Conservation (phyloP, 2,797 vertebrate species). For the Kryptopterus vitreolus region DNA sequence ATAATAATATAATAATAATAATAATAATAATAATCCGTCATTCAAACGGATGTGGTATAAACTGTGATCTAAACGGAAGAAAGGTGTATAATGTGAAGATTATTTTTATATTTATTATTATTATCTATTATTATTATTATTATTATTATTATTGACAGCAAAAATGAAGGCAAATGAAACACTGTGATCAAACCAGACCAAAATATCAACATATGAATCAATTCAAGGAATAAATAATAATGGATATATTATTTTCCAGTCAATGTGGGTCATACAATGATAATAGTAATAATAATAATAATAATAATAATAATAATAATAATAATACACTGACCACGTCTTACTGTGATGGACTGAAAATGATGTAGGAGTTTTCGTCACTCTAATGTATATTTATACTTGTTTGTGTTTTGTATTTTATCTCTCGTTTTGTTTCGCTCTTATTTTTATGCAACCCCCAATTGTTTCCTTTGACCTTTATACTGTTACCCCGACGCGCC, state of each 20-base stretch:
- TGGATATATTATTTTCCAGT: background rate
- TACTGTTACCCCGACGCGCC: slow-evolving; percentile 59
- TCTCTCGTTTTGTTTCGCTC: slow-evolving; percentile 71
- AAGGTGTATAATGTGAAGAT: background rate
- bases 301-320: slow-evolving; percentile 27
- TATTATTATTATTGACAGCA: background rate
- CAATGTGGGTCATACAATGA: background rate
- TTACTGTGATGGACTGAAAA: slow-evolving; percentile 27
- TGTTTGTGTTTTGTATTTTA: slow-evolving; percentile 69
- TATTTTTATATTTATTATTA: no score
- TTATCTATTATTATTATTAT: no score
- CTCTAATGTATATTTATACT: slow-evolving; percentile 47
- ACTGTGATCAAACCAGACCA: background rate
- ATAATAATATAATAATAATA: no score
- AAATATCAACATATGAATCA: background rate
- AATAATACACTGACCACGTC: slow-evolving; percentile 31
- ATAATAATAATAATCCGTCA: background rate
- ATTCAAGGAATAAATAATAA: background rate
- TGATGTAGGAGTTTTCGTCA: slow-evolving; percentile 24
- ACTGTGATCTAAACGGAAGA: background rate
- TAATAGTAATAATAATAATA: background rate
- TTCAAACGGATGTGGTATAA: background rate
- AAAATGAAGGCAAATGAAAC: background rate
- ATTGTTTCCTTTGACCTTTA: slow-evolving; percentile 64
- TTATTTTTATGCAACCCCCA: slow-evolving; percentile 66